Evolutionary conservation across 2,888 invertebrate genomes (phyloP), one percentile per base, ranked within the genome.

Genomic region (Agrotis exclamationis): DNA sequence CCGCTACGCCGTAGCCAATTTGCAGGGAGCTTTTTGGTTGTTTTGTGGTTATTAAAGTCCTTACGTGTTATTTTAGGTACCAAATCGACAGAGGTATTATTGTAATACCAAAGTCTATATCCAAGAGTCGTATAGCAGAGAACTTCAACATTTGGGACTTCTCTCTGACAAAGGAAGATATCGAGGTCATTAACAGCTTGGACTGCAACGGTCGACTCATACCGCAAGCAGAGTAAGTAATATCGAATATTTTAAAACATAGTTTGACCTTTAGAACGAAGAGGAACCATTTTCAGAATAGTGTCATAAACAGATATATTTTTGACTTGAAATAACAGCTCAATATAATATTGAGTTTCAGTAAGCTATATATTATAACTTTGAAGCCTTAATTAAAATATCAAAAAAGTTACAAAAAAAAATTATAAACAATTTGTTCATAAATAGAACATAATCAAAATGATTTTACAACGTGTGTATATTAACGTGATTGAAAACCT

Each of bases 201-300:
- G 97, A 98, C 81, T 96, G 97, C 82, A 97, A 97, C 88, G 97
- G 97, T 51, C 96, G 97, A 77, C 92, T 97, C 74, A 96, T 97
- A 66, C 95, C 96, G 11, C 94, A 96, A 88, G 76, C 86, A 18
- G 94, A 93, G 97, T 97, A 93, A 96, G 96, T 94, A 74, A 39
- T 1, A 3, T n/a, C 14, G 5, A 33, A 22, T 2, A 22, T 62
- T 53, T 22, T 1, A 24, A 53, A 53, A 53, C 16, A 16, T 45
- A 1, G 45, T 45, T 45, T 28, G 18, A 18, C 18, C 28, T 9
- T 18, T 24, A 16, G 16, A 28, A 24, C 39, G 44, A 45, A 4
- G 28, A 11, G 16, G 62, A 62, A 28, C 20, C 11, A 18, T 44
- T 14, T 50, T 50, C 20, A 69, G 56, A 44, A 28, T 13, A 51